Evolutionary conservation across 2,888 invertebrate species (phyloP).

Genomic region (Caenorhabditis sp.): DNA sequence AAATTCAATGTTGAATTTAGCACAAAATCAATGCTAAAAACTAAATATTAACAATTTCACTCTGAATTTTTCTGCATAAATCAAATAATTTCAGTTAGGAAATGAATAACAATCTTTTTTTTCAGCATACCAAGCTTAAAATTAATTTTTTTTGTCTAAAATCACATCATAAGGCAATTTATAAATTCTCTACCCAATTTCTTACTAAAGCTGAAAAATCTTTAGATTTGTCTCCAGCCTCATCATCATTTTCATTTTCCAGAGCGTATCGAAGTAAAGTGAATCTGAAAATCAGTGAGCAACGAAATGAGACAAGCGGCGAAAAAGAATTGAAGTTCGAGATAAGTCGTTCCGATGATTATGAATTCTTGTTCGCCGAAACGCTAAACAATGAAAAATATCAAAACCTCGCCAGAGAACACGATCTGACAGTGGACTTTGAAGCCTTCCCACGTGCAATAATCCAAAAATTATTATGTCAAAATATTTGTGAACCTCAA

Average conservation of each 20-base stretch:
- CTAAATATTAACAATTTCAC: too few species aligned
- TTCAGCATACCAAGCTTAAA: too few species aligned
- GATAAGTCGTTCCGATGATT: conserved; percentile 26
- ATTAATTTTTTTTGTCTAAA: too few species aligned
- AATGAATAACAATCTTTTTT: too few species aligned
- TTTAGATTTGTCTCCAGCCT: too few species aligned
- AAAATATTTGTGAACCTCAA: conserved; percentile 14
- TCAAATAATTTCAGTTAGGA: too few species aligned
- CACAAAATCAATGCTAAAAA: too few species aligned
- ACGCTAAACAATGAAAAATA: conserved; percentile 31
- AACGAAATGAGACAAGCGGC: conserved; percentile 18
- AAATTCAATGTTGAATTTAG: too few species aligned
- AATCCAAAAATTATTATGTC: conserved; percentile 22
- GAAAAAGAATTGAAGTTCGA: conserved; percentile 39
- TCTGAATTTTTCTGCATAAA: too few species aligned
- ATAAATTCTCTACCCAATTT: too few species aligned
- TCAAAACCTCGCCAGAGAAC: conserved; percentile 22
- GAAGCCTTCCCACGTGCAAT: conserved; percentile 31
- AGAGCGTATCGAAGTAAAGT: conserved; percentile 27
- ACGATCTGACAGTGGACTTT: conserved; percentile 34
- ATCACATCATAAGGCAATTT: too few species aligned
- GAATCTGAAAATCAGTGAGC: conserved; percentile 24
- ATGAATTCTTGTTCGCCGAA: conserved; percentile 34
- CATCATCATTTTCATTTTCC: conserved; percentile 1
- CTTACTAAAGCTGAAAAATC: too few species aligned